Base-by-base conservation (phyloP, 37 sponge, comb jelly and placozoan species). In the Cliona cf. orientalis region DNA sequence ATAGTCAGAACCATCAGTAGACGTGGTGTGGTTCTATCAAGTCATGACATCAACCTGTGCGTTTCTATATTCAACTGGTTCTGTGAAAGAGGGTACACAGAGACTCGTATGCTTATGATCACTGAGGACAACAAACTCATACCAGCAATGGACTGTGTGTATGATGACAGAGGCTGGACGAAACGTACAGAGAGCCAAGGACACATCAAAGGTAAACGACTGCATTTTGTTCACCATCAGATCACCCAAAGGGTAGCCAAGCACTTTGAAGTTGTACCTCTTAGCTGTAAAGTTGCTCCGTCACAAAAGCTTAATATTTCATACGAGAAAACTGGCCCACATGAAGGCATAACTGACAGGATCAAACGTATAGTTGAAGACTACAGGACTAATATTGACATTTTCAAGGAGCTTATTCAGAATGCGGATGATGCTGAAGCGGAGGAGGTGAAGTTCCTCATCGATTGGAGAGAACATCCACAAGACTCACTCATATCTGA, bases 371-470 rank as follows among this genome's bases (percentile, higher is more conserved):
- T 91, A 14, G 70, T 95, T 53, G 45, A 79, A 62, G 95, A 84
- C 25, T 95, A 95, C 67, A 74, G 70, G 31, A 75, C 53, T 39
- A 66, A 88, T 65, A 83, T 83, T 65, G 91, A 87, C 49, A 84
- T 95, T 34, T 84, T 95, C 64, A 95, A 95, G 44, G 95, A 95
- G 55, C 66, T 95, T 2, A 83, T 91, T 39, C 95, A 95, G 70
- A 95, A 95, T 91, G 95, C 95, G 65, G 95, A 95, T 72, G 95
- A 95, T 88, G 95, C 95, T 23, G 66, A 66, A 32, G 95, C 95
- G 9, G 84, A 67, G 21, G 67, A 88, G 46, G 81, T 95, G 32
- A 88, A 87, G 72, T 88, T 95, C 74, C 69, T 95, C 5, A 42
- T 95, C 28, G 91, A 95, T 65, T 88, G 91, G 91, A 66, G 89